Conservation (phyloP, 2,888 invertebrate genomes). For the Melinaea menophilus region DNA sequence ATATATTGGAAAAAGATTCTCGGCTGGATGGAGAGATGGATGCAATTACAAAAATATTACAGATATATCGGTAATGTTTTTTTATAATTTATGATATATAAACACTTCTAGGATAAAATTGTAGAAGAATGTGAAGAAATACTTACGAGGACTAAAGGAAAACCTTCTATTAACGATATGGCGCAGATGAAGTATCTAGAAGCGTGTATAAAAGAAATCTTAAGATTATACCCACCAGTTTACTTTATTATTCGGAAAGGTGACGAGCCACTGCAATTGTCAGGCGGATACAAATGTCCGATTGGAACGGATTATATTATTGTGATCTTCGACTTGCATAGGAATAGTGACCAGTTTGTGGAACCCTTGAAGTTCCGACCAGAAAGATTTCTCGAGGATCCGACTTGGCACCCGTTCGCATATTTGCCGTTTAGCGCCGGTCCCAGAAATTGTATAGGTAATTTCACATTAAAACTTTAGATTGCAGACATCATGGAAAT, state of each 20-base stretch:
- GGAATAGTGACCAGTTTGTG: conserved; percentile 80
- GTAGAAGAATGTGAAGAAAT: conserved; percentile 79
- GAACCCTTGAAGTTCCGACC: conserved; percentile 83
- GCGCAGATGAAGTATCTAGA: conserved; percentile 82
- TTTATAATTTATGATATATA: not conserved
- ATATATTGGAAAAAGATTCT: not conserved
- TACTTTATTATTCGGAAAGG: conserved; percentile 80
- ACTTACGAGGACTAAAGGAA: conserved; percentile 79
- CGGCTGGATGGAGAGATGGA: not conserved
- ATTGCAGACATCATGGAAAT: too few species aligned
- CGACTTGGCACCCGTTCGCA: conserved; percentile 77
- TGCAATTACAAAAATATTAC: too few species aligned
- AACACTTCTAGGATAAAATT: conserved; percentile 75
- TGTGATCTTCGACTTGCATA: conserved; percentile 81
- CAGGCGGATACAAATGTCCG: conserved; percentile 54
- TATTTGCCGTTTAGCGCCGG: conserved; percentile 84
- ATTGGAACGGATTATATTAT: conserved; percentile 71
- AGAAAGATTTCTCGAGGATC: conserved; percentile 81
- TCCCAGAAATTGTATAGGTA: conserved; percentile 83
- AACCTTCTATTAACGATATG: conserved; percentile 79
- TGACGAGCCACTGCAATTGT: conserved; percentile 75
- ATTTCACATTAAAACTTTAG: not conserved
- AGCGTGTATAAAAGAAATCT: conserved; percentile 77
- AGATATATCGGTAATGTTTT: too few species aligned
- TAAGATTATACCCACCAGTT: conserved; percentile 78